Conservation (phyloP, 2,888 invertebrate species). For the Chrysodeixis includens region DNA sequence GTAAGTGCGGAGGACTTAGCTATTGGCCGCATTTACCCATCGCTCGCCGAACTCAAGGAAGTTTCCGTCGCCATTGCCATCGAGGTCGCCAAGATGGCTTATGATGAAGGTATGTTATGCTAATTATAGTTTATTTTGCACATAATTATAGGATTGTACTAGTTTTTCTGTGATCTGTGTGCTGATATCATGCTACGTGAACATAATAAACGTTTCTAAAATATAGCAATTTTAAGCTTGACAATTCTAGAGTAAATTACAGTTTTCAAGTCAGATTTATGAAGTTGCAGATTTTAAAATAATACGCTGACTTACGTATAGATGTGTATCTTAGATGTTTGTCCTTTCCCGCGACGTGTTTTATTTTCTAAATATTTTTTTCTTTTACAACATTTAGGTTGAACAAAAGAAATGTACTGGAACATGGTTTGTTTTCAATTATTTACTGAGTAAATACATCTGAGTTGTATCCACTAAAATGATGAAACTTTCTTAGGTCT, state of each 20-base stretch:
- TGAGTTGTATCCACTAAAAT: slow-evolving; percentile 6
- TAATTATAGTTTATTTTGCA: background rate
- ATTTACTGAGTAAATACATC: slow-evolving; percentile 41
- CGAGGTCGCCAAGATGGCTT: slow-evolving; percentile 96
- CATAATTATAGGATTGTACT: too few relatives aligned
- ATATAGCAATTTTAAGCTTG: too few relatives aligned
- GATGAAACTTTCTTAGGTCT: slow-evolving; percentile 73
- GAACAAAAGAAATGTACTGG: slow-evolving; percentile 17
- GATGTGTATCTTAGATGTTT: background rate
- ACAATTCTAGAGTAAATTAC: too few relatives aligned
- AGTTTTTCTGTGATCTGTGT: too few relatives aligned
- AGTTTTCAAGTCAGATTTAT: too few relatives aligned
- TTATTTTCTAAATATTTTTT: slow-evolving; percentile 29
- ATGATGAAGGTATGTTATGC: slow-evolving; percentile 92
- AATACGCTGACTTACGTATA: too few relatives aligned
- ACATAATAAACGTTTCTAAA: too few relatives aligned
- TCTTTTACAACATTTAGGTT: slow-evolving; percentile 33
- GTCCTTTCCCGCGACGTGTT: background rate
- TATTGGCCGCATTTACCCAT: slow-evolving; percentile 97
- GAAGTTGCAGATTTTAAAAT: background rate
- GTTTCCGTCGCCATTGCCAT: slow-evolving; percentile 97
- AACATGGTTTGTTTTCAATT: slow-evolving; percentile 21
- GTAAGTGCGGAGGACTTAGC: slow-evolving; percentile 95
- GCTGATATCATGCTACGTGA: too few relatives aligned
- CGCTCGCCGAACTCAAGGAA: slow-evolving; percentile 94